Evolutionary conservation across 2,797 vertebrate genomes (phyloP).

Genomic region (Sebastes hubbsi): DNA sequence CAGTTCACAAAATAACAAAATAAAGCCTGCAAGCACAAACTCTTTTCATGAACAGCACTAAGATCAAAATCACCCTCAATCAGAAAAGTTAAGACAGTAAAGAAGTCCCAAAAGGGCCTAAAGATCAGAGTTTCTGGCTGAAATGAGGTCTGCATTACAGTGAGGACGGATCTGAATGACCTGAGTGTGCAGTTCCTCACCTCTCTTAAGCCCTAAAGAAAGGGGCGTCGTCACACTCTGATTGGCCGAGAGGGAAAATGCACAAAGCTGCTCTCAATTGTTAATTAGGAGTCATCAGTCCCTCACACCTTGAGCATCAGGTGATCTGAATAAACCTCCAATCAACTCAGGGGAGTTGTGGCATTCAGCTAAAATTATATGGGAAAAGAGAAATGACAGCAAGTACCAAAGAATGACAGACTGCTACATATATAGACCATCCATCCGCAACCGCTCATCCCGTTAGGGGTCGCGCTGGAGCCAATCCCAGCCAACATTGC

Average conservation of each 20-base stretch:
- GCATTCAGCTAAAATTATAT: background rate
- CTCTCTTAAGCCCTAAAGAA: background rate
- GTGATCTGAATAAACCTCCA: background rate
- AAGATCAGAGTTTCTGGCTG: background rate
- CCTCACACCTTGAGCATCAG: no score
- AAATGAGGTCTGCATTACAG: background rate
- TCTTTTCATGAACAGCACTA: no score
- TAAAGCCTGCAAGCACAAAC: background rate
- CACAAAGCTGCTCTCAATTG: background rate
- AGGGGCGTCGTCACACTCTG: background rate
- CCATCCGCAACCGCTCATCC: no score
- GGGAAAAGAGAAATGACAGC: background rate
- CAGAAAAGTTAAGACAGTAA: background rate
- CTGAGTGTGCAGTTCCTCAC: accelerated
- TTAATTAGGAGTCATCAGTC: no score
- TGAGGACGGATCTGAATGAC: background rate
- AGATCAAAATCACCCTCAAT: background rate
- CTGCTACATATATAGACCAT: background rate
- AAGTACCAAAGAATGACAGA: accelerated
- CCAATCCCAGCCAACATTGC: no score
- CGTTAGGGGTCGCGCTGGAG: no score
- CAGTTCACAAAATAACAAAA: background rate
- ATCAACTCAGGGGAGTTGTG: background rate
- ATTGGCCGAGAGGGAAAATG: accelerated
- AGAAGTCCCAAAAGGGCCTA: background rate